phyloP scores from a whole-genome alignment of 2,797 vertebrate genomes.

The Poeciliopsis gracilis region DNA sequence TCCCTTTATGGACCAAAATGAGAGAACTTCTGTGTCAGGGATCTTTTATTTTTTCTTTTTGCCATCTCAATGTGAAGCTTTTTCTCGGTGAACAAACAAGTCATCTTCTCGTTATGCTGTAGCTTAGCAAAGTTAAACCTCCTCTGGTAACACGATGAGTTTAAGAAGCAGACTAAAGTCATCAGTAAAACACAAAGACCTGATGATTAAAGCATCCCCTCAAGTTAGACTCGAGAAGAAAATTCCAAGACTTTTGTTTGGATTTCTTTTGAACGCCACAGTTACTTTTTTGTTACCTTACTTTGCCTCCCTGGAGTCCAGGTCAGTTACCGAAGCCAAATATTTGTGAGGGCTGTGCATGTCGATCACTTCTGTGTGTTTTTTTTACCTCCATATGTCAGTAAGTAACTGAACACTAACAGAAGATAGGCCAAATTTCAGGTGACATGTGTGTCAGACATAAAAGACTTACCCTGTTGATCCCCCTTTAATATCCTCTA shows the following conservation, averaged over 20 bases:
- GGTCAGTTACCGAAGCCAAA: slow-evolving; percentile 83
- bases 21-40: slow-evolving; percentile 74
- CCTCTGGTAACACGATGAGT: slow-evolving; percentile 50
- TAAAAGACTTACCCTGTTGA: slow-evolving; percentile 53
- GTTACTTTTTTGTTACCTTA: slow-evolving; percentile 76
- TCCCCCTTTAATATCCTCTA: slow-evolving; percentile 44
- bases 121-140: slow-evolving; percentile 42
- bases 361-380: slow-evolving; percentile 68
- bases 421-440: slow-evolving; percentile 59
- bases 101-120: slow-evolving; percentile 58
- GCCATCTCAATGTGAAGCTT: slow-evolving; percentile 73
- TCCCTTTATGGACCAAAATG: slow-evolving; percentile 77
- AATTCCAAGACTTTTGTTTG: slow-evolving; percentile 78
- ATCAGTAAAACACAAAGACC: slow-evolving; percentile 46
- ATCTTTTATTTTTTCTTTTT: slow-evolving; percentile 60
- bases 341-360: slow-evolving; percentile 78
- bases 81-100: slow-evolving; percentile 49
- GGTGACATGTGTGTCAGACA: slow-evolving; percentile 49
- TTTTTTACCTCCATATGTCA: slow-evolving; percentile 63
- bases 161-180: slow-evolving; percentile 48
- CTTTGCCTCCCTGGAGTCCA: slow-evolving; percentile 80
- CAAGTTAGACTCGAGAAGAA: slow-evolving; percentile 76
- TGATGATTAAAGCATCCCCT: slow-evolving; percentile 61
- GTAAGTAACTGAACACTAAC: slow-evolving; percentile 58
- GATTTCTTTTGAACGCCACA: slow-evolving; percentile 77